Percentiles rank a stretch among this genome's conserved stretches.
Conservation (phyloP, 2,888 invertebrate species). For the Chalcosyrphus nemorum region DNA sequence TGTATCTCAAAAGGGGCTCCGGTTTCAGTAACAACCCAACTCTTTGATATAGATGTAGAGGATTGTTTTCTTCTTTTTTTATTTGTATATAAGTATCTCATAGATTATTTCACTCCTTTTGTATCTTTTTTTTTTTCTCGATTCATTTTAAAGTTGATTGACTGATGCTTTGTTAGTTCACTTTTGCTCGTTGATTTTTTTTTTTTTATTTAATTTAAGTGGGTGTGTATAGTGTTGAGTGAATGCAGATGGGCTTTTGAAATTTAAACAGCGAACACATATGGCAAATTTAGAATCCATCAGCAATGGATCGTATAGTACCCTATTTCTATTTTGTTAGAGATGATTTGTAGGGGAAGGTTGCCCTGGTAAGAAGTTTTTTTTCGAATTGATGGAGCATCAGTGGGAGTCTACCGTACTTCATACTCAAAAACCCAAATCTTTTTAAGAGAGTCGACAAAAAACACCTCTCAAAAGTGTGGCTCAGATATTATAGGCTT, state of each 20-base stretch:
- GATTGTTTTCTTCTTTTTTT: conserved; percentile 9
- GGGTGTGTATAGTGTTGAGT: conserved; percentile 4
- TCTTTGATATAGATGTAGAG: conserved; percentile 24
- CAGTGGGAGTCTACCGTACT: no score
- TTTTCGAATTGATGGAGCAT: no score
- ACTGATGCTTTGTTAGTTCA: conserved; percentile 52
- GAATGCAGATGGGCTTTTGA: conserved; percentile 14
- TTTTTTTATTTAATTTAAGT: conserved; percentile 36
- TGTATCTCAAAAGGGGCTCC: conserved; percentile 23
- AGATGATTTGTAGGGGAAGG: no score
- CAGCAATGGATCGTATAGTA: no score
- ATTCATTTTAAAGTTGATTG: conserved; percentile 56
- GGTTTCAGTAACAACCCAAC: conserved; percentile 17
- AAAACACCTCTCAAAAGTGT: no score
- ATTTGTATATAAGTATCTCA: not conserved
- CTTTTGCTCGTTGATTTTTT: conserved; percentile 35
- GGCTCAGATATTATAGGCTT: no score
- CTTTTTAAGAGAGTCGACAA: no score
- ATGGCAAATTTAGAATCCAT: no score
- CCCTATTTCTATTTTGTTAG: not conserved
- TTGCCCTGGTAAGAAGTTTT: no score
- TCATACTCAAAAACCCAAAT: no score
- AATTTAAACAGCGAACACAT: no score
- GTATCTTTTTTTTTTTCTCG: conserved; percentile 8
- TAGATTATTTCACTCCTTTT: conserved; percentile 5